phyloP scores from a whole-genome alignment of 1,140 invertebrate species.

The Drosophila triauraria region DNA sequence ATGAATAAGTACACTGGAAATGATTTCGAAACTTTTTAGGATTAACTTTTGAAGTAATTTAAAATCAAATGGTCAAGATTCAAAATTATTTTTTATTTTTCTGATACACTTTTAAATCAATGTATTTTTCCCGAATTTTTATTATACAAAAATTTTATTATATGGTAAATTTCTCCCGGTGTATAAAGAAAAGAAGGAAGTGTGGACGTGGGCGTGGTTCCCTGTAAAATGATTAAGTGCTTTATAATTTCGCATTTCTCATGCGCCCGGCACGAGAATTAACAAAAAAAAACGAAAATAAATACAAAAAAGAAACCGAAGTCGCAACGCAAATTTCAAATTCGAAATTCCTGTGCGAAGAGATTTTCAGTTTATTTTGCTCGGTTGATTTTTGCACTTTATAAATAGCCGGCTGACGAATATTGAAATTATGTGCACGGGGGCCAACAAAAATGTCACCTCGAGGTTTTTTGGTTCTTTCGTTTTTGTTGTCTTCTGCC shows the following conservation, averaged over 20 bases:
- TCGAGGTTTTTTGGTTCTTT: slow-evolving; percentile 47
- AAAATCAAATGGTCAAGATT: no score
- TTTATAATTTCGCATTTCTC: slow-evolving; percentile 59
- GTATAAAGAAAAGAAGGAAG: slow-evolving; percentile 13
- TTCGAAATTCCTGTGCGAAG: slow-evolving; percentile 71
- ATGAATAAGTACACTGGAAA: slow-evolving; percentile 24
- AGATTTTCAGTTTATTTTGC: slow-evolving; percentile 62
- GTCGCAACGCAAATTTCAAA: slow-evolving; percentile 48
- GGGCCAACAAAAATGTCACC: slow-evolving; percentile 80
- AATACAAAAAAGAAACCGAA: slow-evolving; percentile 31
- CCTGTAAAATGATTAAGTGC: slow-evolving; percentile 74
- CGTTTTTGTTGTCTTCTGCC: slow-evolving; percentile 28
- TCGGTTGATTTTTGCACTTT: slow-evolving; percentile 59
- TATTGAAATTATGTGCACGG: slow-evolving; percentile 81
- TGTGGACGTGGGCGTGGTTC: slow-evolving; percentile 40
- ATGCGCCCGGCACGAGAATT: slow-evolving; percentile 64
- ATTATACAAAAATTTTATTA: no score
- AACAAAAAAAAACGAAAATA: slow-evolving; percentile 25
- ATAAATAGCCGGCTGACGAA: slow-evolving; percentile 81
- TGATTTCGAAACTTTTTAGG: neutral
- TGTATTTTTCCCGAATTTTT: no score
- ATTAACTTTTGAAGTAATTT: no score
- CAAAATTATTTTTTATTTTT: no score
- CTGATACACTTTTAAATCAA: no score
- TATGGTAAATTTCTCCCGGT: neutral